Base-by-base conservation (phyloP, 2,113 vertebrate species). In the Marmota monax region DNA sequence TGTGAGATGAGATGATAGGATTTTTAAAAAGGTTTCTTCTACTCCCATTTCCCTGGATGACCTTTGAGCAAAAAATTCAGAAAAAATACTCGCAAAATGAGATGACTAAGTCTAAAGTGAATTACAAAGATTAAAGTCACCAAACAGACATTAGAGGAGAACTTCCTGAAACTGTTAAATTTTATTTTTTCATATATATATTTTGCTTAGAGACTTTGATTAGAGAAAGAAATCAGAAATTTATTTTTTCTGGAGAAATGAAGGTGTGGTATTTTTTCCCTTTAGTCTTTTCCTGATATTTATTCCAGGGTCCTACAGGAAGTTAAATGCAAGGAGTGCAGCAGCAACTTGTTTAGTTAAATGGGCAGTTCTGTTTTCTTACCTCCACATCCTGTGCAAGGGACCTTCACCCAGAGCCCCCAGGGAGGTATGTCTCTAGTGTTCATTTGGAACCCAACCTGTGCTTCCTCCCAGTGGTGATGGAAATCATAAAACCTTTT, bases 401-500 rank as follows among this genome's bases (percentile, higher is more conserved):
- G 17, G 34, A 65, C 4, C 34, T 17, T 70, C 14, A 23, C 16
- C 51, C 65, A 7, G 6, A 29, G 0, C 4, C 69, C 39, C 79
- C 65, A 18, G 73, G 4, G 8, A 74, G 42, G 34, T 3, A 0
- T 18, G 11, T 78, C 61, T 34, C 85, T 70, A 23, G 34, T 34
- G 51, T 3, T 95, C 34, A 23, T 51, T 92, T 45, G 63, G 79
- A 95, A 48, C n/a, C 14, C 34, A 94, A 94, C 56, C 27, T 42
- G 58, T 45, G 45, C 29, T 34, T 85, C 69, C 51, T 72, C 65
- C 82, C 56, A 9, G 3, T 58, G 37, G 4, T 70, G 61, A 29
- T 96, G 22, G 51, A 37, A 78, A 84, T 90, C 61, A 69, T 67
- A 88, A 97, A 96, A 94, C 23, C 3, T 45, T 93, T 84, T 61